Evolutionary conservation across 2,113 vertebrate species (phyloP).

Genomic region (Oncorhynchus tshawytscha): DNA sequence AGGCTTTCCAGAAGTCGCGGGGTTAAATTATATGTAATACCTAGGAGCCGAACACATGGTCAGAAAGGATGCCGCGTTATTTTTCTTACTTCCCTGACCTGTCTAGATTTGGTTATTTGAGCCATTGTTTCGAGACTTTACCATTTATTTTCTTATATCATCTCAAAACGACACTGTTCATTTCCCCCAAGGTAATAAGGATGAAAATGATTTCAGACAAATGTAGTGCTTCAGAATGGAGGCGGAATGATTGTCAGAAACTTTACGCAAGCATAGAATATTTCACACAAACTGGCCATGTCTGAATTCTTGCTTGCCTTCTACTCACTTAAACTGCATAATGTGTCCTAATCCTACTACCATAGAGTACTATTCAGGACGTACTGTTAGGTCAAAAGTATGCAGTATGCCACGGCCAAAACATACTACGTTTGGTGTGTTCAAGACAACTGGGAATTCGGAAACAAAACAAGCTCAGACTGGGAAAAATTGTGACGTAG

Average conservation of each 20-base stretch:
- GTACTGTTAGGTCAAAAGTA: no score
- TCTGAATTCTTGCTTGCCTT: no score
- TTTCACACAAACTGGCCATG: not conserved
- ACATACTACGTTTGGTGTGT: no score
- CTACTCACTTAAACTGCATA: no score
- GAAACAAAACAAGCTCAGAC: no score
- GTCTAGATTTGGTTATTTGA: slow-evolving; percentile 11
- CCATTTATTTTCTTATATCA: slow-evolving; percentile 13
- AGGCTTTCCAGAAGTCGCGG: not conserved
- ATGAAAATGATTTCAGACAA: not conserved
- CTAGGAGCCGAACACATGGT: slow-evolving; percentile 42
- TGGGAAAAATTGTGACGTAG: no score
- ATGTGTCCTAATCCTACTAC: no score
- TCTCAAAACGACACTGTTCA: not conserved
- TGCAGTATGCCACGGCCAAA: no score
- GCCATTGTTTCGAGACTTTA: slow-evolving; percentile 11
- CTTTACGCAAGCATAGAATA: not conserved
- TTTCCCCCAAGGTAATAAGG: not conserved
- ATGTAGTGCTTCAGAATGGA: not conserved
- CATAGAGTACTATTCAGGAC: no score
- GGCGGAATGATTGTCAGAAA: not conserved
- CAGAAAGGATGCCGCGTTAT: not conserved
- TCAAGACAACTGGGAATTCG: no score
- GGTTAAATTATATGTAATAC: not conserved
- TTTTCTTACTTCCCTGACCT: slow-evolving; percentile 9